phyloP scores from a whole-genome alignment of 2,888 invertebrate species.

The Podotricha telesiphe region DNA sequence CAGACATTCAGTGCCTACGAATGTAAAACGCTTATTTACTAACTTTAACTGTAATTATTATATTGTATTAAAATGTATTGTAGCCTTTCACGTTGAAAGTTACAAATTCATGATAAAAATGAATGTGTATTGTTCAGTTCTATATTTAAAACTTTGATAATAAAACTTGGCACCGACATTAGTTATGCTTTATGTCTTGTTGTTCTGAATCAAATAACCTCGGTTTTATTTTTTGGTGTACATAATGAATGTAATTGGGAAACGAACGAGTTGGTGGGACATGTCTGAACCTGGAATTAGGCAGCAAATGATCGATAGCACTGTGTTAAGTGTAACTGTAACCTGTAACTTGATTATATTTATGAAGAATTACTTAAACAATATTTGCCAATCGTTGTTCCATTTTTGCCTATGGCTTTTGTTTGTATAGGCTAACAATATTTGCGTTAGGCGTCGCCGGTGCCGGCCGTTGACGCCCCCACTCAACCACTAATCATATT shows the following conservation, averaged over 20 bases:
- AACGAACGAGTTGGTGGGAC: neutral
- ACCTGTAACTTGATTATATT: slow-evolving; percentile 48
- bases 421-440: slow-evolving; percentile 67
- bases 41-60: neutral
- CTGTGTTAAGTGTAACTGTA: too few species aligned
- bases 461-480: slow-evolving; percentile 56
- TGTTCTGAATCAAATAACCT: slow-evolving; percentile 7
- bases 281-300: slow-evolving; percentile 2
- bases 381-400: slow-evolving; percentile 62
- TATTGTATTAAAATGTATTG: slow-evolving; percentile 22
- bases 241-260: neutral
- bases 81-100: slow-evolving; percentile 21
- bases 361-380: slow-evolving; percentile 55
- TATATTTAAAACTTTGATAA: slow-evolving; percentile 32
- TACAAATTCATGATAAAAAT: slow-evolving; percentile 32
- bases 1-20: slow-evolving; percentile 46
- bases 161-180: slow-evolving; percentile 32
- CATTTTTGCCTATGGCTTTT: slow-evolving; percentile 52
- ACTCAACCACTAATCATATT: slow-evolving; percentile 78
- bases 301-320: slow-evolving; percentile 39
- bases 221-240: neutral
- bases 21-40: slow-evolving; percentile 10
- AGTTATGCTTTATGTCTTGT: slow-evolving; percentile 26
- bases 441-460: slow-evolving; percentile 65
- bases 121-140: slow-evolving; percentile 27